These are phyloP conservation scores for Neolamprologus tretocephalus DNA, from an alignment of 2,113 vertebrate species.

Conservation along the genomic window DNA sequence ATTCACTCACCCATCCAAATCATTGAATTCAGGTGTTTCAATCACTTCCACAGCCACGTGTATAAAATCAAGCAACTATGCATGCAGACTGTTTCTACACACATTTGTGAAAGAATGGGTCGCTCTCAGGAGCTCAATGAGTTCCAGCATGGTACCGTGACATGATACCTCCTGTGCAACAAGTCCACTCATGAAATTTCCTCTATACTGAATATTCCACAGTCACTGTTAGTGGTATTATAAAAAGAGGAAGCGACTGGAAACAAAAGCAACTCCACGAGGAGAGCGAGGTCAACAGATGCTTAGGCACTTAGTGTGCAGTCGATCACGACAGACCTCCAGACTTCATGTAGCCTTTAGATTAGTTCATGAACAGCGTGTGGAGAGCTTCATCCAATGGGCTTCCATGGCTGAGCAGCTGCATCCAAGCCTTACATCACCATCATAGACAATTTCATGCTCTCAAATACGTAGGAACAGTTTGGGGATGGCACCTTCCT, in stretches of 20 bases:
- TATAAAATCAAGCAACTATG: neutral
- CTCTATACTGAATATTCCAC: neutral
- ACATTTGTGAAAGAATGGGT: neutral
- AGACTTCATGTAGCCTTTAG: neutral
- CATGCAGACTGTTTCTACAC: neutral
- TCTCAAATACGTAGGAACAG: neutral
- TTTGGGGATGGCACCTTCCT: neutral
- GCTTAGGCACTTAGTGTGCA: neutral
- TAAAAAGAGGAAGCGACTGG: neutral
- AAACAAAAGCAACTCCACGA: neutral
- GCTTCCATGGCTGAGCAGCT: neutral
- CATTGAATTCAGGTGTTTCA: neutral
- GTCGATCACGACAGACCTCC: neutral
- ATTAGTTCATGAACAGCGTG: neutral
- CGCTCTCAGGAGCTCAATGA: neutral
- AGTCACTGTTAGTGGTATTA: neutral
- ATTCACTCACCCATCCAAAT: neutral
- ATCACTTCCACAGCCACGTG: neutral
- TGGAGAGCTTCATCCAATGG: fast-evolving
- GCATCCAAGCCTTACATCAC: neutral
- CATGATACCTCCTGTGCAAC: neutral
- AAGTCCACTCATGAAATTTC: neutral
- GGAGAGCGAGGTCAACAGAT: neutral
- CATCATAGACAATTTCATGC: neutral
- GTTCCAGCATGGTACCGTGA: neutral